These are phyloP conservation scores for Dreissena polymorpha DNA, from an alignment of 1,140 invertebrate genomes.

Conservation along the genomic window DNA sequence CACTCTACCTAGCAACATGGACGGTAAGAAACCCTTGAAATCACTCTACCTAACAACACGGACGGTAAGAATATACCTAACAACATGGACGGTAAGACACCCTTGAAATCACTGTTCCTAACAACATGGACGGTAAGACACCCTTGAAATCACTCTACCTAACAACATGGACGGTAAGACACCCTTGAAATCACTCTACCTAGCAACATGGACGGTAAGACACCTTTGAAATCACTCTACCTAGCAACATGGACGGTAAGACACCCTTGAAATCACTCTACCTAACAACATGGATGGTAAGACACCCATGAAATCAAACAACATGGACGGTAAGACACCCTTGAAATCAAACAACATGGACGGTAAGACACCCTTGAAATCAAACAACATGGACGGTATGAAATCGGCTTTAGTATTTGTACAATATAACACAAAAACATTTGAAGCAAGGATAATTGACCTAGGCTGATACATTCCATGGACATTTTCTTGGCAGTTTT, in stretches of 20 bases:
- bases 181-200: constrained; percentile 73
- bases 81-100: constrained; percentile 73
- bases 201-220: constrained; percentile 72
- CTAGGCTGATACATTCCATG: not conserved
- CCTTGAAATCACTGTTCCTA: constrained; percentile 72
- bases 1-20: constrained; percentile 71
- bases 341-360: constrained; percentile 72
- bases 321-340: constrained; percentile 73
- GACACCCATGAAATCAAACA: constrained; percentile 70
- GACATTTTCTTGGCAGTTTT: too few species aligned
- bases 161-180: constrained; percentile 72
- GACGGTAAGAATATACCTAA: constrained; percentile 76
- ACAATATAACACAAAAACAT: not conserved
- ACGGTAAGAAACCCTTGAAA: constrained; percentile 72
- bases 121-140: constrained; percentile 72
- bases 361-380: constrained; percentile 73
- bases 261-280: constrained; percentile 71
- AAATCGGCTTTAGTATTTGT: too few species aligned
- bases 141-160: constrained; percentile 72
- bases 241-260: constrained; percentile 73
- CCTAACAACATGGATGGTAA: constrained; percentile 73
- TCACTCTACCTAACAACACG: constrained; percentile 72
- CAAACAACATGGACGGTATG: constrained; percentile 70
- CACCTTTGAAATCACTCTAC: constrained; percentile 71
- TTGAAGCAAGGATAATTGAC: not conserved